phyloP scores from a whole-genome alignment of 2,888 invertebrate genomes.

The Orchesellides sinensis region DNA sequence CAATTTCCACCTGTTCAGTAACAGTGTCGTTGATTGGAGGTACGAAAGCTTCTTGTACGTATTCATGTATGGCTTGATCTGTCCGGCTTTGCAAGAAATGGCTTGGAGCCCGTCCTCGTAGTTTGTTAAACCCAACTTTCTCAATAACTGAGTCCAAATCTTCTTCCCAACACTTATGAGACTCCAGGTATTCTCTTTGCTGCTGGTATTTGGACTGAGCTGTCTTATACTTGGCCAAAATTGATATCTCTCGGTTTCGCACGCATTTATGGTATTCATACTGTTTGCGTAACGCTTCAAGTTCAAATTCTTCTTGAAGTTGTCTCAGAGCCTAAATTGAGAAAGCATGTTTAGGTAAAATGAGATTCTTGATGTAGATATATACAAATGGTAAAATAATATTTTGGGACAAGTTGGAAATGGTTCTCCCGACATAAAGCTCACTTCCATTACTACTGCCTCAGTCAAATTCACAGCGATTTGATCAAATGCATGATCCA shows the following conservation, averaged over 20 bases:
- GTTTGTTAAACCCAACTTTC: constrained; percentile 30
- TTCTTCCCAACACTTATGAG: constrained; percentile 37
- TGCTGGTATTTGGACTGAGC: constrained; percentile 18
- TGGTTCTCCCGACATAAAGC: background rate
- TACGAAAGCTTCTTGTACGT: constrained; percentile 18
- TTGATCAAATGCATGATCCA: constrained; percentile 29
- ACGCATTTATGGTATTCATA: constrained; percentile 31
- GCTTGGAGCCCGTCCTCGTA: constrained; percentile 18
- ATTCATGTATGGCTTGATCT: constrained; percentile 16
- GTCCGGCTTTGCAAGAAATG: constrained; percentile 21
- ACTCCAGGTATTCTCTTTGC: constrained; percentile 10
- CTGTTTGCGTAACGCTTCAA: constrained; percentile 25
- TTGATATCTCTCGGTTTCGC: background rate
- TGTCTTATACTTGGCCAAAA: constrained; percentile 30
- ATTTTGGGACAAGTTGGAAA: too few species aligned
- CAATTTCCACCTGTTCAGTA: background rate
- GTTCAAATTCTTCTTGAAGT: constrained; percentile 44
- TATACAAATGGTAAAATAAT: too few species aligned
- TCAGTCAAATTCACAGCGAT: constrained; percentile 6
- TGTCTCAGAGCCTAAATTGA: constrained; percentile 30
- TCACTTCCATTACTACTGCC: constrained; percentile 44
- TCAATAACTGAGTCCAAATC: constrained; percentile 31
- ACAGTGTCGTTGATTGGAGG: constrained; percentile 16
- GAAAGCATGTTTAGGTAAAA: too few species aligned
- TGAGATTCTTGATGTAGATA: too few species aligned